Conservation (phyloP, 2,797 vertebrate species). For the Cirrhinus mrigala region DNA sequence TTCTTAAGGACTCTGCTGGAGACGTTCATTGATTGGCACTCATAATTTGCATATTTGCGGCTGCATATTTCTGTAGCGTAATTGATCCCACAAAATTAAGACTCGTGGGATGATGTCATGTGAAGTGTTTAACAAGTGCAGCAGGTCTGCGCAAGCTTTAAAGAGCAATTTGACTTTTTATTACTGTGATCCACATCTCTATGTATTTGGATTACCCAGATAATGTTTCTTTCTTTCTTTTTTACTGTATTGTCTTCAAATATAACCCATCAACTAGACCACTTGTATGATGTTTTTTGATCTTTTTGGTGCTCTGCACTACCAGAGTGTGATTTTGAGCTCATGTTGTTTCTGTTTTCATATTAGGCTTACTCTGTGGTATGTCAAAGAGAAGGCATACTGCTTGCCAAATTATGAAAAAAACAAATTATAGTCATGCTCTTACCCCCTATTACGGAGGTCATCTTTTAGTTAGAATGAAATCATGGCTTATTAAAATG, state of each 20-base stretch:
- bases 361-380: constrained; percentile 3
- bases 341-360: constrained; percentile 12
- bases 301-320: neutral
- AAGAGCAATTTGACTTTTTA: constrained; percentile 5
- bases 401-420: constrained; percentile 29
- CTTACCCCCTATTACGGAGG: constrained; percentile 36
- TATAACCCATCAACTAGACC: neutral
- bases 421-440: constrained; percentile 29
- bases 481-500: constrained; percentile 47
- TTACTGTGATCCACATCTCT: constrained; percentile 8
- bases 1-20: constrained; percentile 11
- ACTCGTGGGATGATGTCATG: constrained; percentile 36
- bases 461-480: constrained; percentile 42
- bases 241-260: neutral
- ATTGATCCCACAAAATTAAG: constrained; percentile 19
- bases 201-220: neutral
- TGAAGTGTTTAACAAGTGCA: constrained; percentile 26
- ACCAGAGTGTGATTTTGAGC: neutral
- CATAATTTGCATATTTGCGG: constrained; percentile 39
- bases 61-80: constrained; percentile 33
- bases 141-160: neutral
- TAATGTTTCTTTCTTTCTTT: neutral
- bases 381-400: constrained; percentile 15
- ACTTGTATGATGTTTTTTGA: neutral
- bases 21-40: constrained; percentile 37